These are phyloP conservation scores for Sminthurinus aureus DNA, from an alignment of 2,888 invertebrate species.

Conservation along the genomic window DNA sequence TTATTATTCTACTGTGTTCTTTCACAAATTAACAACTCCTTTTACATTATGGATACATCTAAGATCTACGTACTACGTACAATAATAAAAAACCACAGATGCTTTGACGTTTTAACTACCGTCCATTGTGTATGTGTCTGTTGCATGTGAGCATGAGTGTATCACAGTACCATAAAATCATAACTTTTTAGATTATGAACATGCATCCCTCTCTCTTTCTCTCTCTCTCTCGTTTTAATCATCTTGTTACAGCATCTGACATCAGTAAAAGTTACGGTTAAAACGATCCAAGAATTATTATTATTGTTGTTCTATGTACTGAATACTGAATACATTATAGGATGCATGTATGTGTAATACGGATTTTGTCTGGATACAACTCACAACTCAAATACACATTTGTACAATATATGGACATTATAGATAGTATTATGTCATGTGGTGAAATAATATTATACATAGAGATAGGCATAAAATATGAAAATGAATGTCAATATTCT, in stretches of 20 bases:
- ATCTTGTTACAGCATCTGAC: neutral
- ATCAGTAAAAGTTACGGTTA: neutral
- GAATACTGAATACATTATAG: neutral
- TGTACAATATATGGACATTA: too few species aligned
- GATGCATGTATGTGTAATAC: too few species aligned
- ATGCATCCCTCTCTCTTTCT: neutral
- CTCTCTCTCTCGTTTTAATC: neutral
- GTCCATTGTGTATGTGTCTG: neutral
- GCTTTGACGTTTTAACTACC: neutral
- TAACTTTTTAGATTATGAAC: neutral
- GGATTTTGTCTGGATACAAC: too few species aligned
- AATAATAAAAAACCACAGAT: neutral
- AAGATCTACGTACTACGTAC: neutral
- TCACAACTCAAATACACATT: too few species aligned
- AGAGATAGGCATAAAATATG: too few species aligned
- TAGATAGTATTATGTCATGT: too few species aligned
- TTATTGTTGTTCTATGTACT: neutral
- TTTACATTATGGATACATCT: too few species aligned
- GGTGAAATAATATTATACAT: too few species aligned
- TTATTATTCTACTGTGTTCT: neutral
- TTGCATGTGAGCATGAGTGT: neutral
- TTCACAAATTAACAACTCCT: neutral
- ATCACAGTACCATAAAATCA: neutral
- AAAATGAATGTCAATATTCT: neutral
- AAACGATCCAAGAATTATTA: neutral